Evolutionary conservation across 2,113 vertebrate species (phyloP), one percentile per base, ranked within the genome.

Genomic region (Eublepharis macularius): DNA sequence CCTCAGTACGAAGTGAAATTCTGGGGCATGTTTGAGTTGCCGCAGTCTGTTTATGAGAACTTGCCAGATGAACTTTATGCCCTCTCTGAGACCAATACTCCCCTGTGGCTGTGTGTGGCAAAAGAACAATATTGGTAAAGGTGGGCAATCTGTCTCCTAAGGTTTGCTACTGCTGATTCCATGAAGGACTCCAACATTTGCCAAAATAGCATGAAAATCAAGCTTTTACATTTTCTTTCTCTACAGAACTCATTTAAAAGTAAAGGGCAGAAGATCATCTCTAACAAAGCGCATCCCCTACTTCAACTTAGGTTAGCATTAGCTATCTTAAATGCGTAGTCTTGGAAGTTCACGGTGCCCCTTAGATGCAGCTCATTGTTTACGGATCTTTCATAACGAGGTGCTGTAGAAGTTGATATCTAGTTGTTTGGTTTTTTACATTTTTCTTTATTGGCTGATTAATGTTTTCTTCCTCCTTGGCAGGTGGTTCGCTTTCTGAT

Each of bases 401-500:
- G 63, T 69, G 43, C 74, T 54, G 34, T 16, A 72, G 14, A 57
- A 39, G 60, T n/a, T 16, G 57, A 45, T 83, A 13, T 36, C 21
- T 41, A 78, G 36, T 60, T 60, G 17, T 13, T 57, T 54, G 32
- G 7, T 76, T 76, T n/a, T 49, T 29, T 14, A 70, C 84, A 7
- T 84, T 74, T 5, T 4, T 14, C 76, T 26, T 69, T n/a, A 63
- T 83, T 86, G 91, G 51, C 88, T 92, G 77, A 81, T 89, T 86
- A 76, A 85, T 86, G 84, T 80, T 84, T 93, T 73, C 19, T 83
- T 96, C 43, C 60, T 41, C 95, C 92, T 92, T 95, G 84, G 87
- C 96, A 99, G 99, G 98, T 99, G 95, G 97, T 99, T 95, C 95
- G 87, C 88, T 96, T 97, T 93, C 95, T 99, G 95, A 92, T 99